Conservation (phyloP, 2,113 vertebrate species). For the Pycnonotus jocosus region DNA sequence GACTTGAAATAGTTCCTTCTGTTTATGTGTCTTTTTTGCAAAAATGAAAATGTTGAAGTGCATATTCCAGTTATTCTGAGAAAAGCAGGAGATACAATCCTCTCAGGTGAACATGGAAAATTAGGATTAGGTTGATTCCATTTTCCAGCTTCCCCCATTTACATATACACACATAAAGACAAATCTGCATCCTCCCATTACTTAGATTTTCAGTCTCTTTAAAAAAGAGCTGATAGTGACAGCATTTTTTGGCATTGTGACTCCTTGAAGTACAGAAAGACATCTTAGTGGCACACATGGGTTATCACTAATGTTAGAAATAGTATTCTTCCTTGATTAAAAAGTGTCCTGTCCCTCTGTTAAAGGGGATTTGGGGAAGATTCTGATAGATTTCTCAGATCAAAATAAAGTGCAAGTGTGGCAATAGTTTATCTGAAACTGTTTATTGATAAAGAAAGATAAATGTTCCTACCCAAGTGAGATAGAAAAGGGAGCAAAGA, state of each 20-base stretch:
- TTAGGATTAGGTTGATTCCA: background rate
- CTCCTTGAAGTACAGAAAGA: background rate
- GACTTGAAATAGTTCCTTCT: background rate
- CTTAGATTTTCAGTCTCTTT: background rate
- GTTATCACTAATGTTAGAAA: background rate
- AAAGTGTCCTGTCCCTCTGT: background rate
- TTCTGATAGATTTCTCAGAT: background rate
- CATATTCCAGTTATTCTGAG: background rate
- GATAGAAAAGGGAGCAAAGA: background rate
- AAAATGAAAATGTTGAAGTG: background rate
- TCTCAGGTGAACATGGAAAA: background rate
- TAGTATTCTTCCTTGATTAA: background rate
- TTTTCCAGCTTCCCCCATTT: background rate
- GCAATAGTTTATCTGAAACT: background rate
- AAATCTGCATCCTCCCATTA: background rate
- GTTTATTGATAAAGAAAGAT: background rate
- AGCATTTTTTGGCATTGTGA: background rate
- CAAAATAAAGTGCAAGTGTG: accelerated
- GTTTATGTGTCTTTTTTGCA: background rate
- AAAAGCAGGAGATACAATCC: background rate
- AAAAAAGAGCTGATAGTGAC: background rate
- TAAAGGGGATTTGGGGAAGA: background rate
- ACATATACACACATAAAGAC: background rate
- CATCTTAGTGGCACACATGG: background rate
- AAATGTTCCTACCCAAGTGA: background rate